Base-by-base conservation (phyloP, 2,888 invertebrate species). In the Spisula subtruncata region DNA sequence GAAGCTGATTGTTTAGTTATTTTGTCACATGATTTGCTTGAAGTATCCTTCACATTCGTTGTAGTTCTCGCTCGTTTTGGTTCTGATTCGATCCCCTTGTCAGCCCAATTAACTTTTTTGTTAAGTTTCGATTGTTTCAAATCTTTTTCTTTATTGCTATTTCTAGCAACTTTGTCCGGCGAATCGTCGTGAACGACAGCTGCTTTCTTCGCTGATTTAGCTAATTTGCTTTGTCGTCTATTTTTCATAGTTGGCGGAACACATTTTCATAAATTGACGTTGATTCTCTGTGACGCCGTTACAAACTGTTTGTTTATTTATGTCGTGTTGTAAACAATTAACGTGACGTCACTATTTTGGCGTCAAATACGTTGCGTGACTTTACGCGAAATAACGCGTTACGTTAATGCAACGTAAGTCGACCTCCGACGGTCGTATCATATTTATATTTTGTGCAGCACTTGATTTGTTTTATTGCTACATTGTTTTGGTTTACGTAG, bases 191-290 rank as follows among this genome's bases (percentile, higher is more conserved):
- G 46, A 20, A 25, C 85, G 0, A 32, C 80, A 35, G 54, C 35
- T 41, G 79, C 56, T 25, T 85, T 85, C 20, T 79, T 79, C 10
- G 79, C 80, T 14, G 32, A 18, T 75, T 85, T 85, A 20, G 79
- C 79, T 32, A 29, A 35, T 80, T 54, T 85, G 10, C n/a, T 41
- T 75, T 75, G 75, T 51, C 75, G n/a, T 54, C 54, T 85, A 80
- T 79, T 85, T 85, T 85, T 85, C 85, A 85, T 85, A 14, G 41
- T 56, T 35, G 48, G 56, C 32, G 41, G 54, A 79, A 75, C 51
- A 79, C 79, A 79, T 85, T 79, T 85, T 85, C 66, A 56, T 71
- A 41, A 46, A 35, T 25, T 54, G 18, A 32, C n/a, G 51, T 85
- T 48, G 81, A 35, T 81, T 8, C 48, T 81, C 35, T 14, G 32